Conservation (phyloP, 37 sponge, comb jelly and placozoan species). For the Hexactinellida sp. region DNA sequence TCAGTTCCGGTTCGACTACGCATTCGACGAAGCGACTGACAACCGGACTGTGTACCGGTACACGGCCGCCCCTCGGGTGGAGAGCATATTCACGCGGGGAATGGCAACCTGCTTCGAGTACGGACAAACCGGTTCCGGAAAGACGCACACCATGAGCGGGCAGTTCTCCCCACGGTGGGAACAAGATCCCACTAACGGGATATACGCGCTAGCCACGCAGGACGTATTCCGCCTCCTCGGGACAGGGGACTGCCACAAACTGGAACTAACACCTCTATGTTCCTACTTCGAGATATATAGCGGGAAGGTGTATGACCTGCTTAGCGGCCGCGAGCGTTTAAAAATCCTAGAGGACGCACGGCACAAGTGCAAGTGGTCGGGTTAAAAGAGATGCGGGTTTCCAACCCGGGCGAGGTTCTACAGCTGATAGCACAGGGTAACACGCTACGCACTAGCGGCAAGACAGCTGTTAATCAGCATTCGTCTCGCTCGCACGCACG, state of each 20-base stretch:
- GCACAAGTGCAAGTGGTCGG: constrained; percentile 83
- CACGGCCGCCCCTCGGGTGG: constrained; percentile 79
- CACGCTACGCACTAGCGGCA: constrained; percentile 66
- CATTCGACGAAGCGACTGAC: too few species aligned
- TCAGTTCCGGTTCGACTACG: constrained; percentile 85
- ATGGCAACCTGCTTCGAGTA: constrained; percentile 99
- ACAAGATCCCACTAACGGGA: constrained; percentile 72
- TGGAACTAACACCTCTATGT: too few species aligned
- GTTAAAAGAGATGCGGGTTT: constrained; percentile 55
- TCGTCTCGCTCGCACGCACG: constrained; percentile 88
- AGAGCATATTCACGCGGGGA: constrained; percentile 79
- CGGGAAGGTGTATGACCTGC: constrained; percentile 80
- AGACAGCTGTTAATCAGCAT: constrained; percentile 88
- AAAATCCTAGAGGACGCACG: constrained; percentile 71
- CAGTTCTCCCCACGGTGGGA: constrained; percentile 74
- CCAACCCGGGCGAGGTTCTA: constrained; percentile 57
- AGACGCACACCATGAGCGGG: too few species aligned
- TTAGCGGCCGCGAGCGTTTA: constrained; percentile 50
- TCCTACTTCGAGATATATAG: constrained; percentile 98
- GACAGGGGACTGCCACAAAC: constrained; percentile 46
- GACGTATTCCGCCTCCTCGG: constrained; percentile 54
- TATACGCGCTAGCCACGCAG: too few species aligned
- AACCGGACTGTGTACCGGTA: constrained; percentile 79
- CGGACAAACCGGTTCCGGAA: too few species aligned
- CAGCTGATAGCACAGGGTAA: constrained; percentile 62